phyloP scores from a whole-genome alignment of 37 sponge, comb jelly and placozoan species.

The Spongilla lacustris region DNA sequence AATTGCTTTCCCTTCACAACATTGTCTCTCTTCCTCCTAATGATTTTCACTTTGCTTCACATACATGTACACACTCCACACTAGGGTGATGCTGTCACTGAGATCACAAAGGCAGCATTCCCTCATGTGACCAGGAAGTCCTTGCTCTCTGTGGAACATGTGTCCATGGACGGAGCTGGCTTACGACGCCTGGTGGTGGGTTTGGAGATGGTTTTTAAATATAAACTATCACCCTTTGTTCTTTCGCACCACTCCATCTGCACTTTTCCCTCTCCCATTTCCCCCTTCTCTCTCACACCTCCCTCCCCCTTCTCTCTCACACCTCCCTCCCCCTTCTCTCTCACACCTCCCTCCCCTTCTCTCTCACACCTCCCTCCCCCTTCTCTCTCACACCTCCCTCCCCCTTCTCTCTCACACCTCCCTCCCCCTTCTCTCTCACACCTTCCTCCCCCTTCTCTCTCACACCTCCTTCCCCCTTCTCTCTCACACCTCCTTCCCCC shows the following conservation, averaged over 20 bases:
- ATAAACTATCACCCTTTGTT: too few relatives aligned
- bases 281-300: not conserved
- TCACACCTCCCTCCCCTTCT: too few relatives aligned
- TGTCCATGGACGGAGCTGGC: slow-evolving; percentile 65
- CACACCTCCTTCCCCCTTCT: not conserved
- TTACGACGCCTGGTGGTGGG: slow-evolving; percentile 66
- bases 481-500: not conserved
- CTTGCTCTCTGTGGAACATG: slow-evolving; percentile 53
- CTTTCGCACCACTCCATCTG: too few relatives aligned
- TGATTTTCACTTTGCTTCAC: too few relatives aligned
- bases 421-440: not conserved
- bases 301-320: not conserved
- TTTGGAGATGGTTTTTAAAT: not conserved
- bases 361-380: not conserved
- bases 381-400: not conserved
- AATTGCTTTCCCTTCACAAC: too few relatives aligned
- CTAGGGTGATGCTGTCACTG: not conserved
- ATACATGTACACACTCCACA: not conserved
- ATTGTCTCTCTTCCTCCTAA: too few relatives aligned
- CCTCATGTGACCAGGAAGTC: slow-evolving; percentile 41
- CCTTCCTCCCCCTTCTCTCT: not conserved
- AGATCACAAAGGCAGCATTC: slow-evolving; percentile 4
- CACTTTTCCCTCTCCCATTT: too few relatives aligned
- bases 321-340: not conserved
- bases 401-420: not conserved